These are phyloP conservation scores for Triops longicaudatus DNA, from an alignment of 1,140 invertebrate genomes.

Conservation along the genomic window DNA sequence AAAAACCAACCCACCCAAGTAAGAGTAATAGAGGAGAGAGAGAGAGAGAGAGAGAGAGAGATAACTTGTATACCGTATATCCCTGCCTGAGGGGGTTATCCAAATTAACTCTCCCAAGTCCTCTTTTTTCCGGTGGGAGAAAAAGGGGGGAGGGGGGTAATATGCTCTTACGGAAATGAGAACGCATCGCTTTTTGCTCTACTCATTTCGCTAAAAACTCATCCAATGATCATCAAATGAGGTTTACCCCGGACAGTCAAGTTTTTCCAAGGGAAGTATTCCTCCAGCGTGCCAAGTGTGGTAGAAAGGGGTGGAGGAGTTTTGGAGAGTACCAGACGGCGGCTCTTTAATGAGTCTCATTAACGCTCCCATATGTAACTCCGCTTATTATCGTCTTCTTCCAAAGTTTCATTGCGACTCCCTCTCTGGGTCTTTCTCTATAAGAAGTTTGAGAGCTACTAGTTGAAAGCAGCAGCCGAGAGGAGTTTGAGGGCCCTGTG, in stretches of 20 bases:
- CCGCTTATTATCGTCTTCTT: constrained; percentile 9
- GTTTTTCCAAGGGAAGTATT: neutral
- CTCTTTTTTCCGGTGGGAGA: too few species aligned
- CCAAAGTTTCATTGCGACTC: constrained; percentile 4
- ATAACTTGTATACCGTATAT: neutral
- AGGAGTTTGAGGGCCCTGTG: too few species aligned
- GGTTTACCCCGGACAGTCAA: neutral
- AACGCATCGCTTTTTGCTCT: neutral
- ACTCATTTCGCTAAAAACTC: neutral
- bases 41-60: neutral
- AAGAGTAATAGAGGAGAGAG: neutral
- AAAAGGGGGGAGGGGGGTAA: too few species aligned
- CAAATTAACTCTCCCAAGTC: neutral
- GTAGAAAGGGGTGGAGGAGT: neutral
- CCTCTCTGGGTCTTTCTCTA: neutral
- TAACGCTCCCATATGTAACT: constrained; percentile 11
- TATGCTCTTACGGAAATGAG: neutral
- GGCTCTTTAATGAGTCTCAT: constrained; percentile 3
- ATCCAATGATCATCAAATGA: neutral
- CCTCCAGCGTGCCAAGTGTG: neutral
- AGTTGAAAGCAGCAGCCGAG: neutral
- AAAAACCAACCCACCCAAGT: neutral
- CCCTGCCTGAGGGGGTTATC: neutral
- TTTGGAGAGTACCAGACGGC: neutral
- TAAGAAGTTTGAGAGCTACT: neutral